A percentile compares a stretch with the other conserved stretches of the same genome.
These are phyloP conservation scores for Catocala nupta DNA, from an alignment of 2,888 invertebrate species.

Conservation along the genomic window DNA sequence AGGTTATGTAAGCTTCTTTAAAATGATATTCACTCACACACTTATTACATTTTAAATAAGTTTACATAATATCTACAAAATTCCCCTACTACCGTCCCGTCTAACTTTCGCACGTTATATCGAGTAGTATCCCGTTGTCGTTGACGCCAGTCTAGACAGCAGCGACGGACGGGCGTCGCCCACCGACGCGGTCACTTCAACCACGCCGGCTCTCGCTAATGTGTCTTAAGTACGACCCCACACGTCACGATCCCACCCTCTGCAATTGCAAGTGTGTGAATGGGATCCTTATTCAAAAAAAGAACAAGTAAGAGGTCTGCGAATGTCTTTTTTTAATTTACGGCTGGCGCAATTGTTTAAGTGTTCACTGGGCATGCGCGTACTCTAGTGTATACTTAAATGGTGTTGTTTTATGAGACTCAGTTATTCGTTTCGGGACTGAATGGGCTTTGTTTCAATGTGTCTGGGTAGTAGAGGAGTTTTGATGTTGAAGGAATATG, in stretches of 20 bases:
- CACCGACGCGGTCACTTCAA: slow-evolving; percentile 56
- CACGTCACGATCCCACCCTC: slow-evolving; percentile 51
- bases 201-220: slow-evolving; percentile 49
- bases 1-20: too few species aligned
- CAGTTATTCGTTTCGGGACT: too few species aligned
- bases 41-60: too few species aligned
- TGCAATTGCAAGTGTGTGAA: slow-evolving; percentile 32
- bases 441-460: too few species aligned
- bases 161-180: slow-evolving; percentile 39
- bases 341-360: too few species aligned
- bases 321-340: too few species aligned
- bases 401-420: too few species aligned
- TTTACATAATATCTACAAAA: not conserved
- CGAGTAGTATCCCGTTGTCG: slow-evolving; percentile 14
- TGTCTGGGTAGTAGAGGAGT: too few species aligned
- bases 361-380: too few species aligned
- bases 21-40: too few species aligned
- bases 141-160: slow-evolving; percentile 42
- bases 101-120: slow-evolving; percentile 37
- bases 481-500: too few species aligned
- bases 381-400: too few species aligned
- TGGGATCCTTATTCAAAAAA: slow-evolving; percentile 15
- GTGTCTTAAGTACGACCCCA: slow-evolving; percentile 46
- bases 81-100: slow-evolving; percentile 1
- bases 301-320: not conserved